phyloP scores from a whole-genome alignment of 1,140 invertebrate species.

The Nasonia giraulti region DNA sequence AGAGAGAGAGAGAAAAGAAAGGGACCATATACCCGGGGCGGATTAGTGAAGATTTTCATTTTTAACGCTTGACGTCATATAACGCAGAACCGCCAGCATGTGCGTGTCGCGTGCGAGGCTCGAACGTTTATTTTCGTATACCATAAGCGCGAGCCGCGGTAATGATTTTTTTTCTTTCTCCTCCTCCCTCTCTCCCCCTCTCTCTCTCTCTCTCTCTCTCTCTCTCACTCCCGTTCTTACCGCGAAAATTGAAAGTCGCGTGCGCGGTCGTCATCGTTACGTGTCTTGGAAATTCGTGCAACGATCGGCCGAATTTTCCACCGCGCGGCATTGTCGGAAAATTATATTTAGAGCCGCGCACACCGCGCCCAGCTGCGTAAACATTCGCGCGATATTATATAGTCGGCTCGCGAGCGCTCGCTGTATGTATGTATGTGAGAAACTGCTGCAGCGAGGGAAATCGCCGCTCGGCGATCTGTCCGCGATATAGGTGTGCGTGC shows the following conservation, averaged over 20 bases:
- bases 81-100: background rate
- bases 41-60: constrained; percentile 4
- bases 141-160: background rate
- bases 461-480: background rate
- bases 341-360: background rate
- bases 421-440: background rate
- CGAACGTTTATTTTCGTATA: background rate
- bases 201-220: background rate
- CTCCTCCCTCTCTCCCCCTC: too few species aligned
- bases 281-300: background rate
- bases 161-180: background rate
- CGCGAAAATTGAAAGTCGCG: background rate
- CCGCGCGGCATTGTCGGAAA: background rate
- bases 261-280: too few species aligned
- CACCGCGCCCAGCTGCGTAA: background rate
- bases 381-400: background rate
- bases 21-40: too few species aligned
- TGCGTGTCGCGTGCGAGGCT: background rate
- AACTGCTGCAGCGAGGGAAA: background rate
- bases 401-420: too few species aligned
- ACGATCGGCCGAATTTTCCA: background rate
- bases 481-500: background rate
- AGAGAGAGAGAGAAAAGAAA: background rate
- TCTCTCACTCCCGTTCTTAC: background rate
- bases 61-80: background rate